phyloP scores from a whole-genome alignment of 2,797 vertebrate genomes.

The Xenops minutus region DNA sequence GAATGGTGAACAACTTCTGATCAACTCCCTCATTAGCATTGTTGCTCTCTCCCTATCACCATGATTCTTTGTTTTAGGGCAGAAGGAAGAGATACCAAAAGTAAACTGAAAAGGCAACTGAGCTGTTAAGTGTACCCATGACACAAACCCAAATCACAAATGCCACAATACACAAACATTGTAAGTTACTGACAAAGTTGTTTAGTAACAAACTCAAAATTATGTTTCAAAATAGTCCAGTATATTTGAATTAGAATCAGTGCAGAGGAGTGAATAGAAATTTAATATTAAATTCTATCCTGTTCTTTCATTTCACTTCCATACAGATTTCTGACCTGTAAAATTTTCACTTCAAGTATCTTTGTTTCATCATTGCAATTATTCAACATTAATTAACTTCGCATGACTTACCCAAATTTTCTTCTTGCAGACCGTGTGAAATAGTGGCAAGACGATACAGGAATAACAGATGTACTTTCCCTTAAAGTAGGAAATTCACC shows the following conservation, averaged over 20 bases:
- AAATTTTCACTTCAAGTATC: background rate
- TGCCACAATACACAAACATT: background rate
- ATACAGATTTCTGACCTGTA: background rate
- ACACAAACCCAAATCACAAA: background rate
- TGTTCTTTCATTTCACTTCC: background rate
- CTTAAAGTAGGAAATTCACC: slow-evolving; percentile 41
- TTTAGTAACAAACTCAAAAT: background rate
- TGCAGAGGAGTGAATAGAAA: background rate
- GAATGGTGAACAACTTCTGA: background rate
- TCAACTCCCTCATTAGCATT: background rate
- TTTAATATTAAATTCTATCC: background rate
- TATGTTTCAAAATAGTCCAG: background rate
- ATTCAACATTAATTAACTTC: background rate
- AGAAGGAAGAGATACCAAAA: background rate
- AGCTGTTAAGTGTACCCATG: background rate
- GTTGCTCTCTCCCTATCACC: background rate
- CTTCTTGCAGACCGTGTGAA: slow-evolving; percentile 33
- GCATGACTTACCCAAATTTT: slow-evolving; percentile 70
- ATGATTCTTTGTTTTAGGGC: background rate
- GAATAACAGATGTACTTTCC: slow-evolving; percentile 34
- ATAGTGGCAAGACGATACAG: slow-evolving; percentile 42
- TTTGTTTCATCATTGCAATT: background rate
- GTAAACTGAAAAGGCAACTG: background rate
- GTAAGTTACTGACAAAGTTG: background rate
- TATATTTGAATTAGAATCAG: background rate